Conservation (phyloP, 23 tunicate genomes). For the Diplosoma virens region DNA sequence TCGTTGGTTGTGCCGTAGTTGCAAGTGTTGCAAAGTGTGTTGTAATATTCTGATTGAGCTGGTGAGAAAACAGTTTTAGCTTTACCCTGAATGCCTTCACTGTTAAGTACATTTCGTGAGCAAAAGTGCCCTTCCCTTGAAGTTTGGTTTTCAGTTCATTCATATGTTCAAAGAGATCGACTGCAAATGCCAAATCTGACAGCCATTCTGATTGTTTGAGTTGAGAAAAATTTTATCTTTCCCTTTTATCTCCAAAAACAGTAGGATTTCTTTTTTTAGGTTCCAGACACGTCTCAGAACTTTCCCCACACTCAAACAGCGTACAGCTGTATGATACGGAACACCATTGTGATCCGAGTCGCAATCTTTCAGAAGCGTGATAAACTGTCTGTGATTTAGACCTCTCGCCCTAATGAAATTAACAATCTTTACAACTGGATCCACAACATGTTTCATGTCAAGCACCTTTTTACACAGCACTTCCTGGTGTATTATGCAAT, state of each 20-base stretch:
- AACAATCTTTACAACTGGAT: slow-evolving; percentile 61
- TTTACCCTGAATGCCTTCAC: slow-evolving; percentile 76
- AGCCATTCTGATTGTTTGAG: too few relatives aligned
- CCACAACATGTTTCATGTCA: slow-evolving; percentile 64
- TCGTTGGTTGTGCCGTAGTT: slow-evolving; percentile 65
- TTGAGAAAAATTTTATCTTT: too few relatives aligned
- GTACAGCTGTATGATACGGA: neutral
- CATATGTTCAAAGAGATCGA: slow-evolving; percentile 63
- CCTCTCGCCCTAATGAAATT: slow-evolving; percentile 65
- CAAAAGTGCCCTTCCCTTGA: slow-evolving; percentile 84
- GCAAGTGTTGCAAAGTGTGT: slow-evolving; percentile 71
- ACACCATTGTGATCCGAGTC: slow-evolving; percentile 34
- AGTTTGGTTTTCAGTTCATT: slow-evolving; percentile 68
- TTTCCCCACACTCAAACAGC: too few relatives aligned
- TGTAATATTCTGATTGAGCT: slow-evolving; percentile 64
- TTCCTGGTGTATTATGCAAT: slow-evolving; percentile 75
- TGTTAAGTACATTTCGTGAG: slow-evolving; percentile 78
- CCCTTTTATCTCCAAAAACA: too few relatives aligned
- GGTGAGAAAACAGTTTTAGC: slow-evolving; percentile 83
- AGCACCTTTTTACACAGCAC: slow-evolving; percentile 71
- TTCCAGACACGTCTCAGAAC: too few relatives aligned
- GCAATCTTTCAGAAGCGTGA: slow-evolving; percentile 65
- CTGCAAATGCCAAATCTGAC: slow-evolving; percentile 54
- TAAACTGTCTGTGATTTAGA: slow-evolving; percentile 55
- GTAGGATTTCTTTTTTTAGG: too few relatives aligned